Conservation (phyloP, 2,797 vertebrate genomes). For the Erpetoichthys calabaricus region DNA sequence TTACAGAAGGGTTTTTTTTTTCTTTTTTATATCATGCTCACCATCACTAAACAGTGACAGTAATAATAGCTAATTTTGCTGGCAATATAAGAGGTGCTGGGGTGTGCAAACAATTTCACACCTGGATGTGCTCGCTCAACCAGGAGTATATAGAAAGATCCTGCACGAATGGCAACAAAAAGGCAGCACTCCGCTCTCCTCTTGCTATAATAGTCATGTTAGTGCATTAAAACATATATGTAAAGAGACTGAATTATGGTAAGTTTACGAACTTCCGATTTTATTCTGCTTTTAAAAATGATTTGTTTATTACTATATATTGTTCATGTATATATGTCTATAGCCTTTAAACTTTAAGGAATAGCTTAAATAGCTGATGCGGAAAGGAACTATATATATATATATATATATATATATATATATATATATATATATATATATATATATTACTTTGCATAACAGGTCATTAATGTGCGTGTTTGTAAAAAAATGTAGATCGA, state of each 20-base stretch:
- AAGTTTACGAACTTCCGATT: constrained; percentile 22
- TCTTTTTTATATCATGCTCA: constrained; percentile 75
- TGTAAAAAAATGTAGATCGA: too few relatives aligned
- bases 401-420: constrained; percentile 1
- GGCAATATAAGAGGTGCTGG: constrained; percentile 98
- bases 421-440: neutral
- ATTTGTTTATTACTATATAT: neutral
- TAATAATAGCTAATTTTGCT: constrained; percentile 99
- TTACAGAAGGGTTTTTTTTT: constrained; percentile 71
- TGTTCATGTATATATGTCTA: neutral
- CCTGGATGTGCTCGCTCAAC: constrained; percentile 98
- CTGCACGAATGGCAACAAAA: constrained; percentile 21
- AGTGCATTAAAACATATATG: constrained; percentile 17
- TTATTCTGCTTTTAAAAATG: neutral
- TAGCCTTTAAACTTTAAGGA: too few relatives aligned
- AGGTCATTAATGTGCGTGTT: too few relatives aligned
- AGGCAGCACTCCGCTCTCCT: constrained; percentile 7
- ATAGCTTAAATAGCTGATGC: neutral
- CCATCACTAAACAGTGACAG: constrained; percentile 99
- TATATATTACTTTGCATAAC: too few relatives aligned
- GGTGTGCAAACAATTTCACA: constrained; percentile 98
- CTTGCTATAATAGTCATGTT: constrained; percentile 11
- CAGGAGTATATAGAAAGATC: constrained; percentile 61
- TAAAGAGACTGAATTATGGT: constrained; percentile 33
- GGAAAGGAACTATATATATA: neutral